phyloP scores from a whole-genome alignment of 2,113 vertebrate species.

The Anser brachyrhynchus region DNA sequence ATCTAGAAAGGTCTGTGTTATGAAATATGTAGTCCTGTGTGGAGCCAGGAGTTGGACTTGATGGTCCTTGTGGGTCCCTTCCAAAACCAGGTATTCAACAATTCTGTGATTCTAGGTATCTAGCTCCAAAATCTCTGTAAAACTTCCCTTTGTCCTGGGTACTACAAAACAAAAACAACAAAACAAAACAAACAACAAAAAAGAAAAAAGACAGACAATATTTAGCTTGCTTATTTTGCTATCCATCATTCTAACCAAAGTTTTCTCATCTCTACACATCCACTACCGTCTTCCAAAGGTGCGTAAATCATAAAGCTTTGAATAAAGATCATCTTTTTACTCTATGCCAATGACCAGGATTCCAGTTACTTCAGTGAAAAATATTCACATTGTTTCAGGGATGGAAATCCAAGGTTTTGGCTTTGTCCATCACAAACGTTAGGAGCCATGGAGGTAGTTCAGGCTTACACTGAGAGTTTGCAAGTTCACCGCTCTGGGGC shows the following conservation, averaged over 20 bases:
- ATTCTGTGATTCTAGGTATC: background rate
- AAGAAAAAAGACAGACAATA: fast-evolving
- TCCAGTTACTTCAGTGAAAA: background rate
- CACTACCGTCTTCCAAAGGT: background rate
- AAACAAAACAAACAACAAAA: too few species aligned
- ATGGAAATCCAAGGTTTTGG: background rate
- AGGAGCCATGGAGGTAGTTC: background rate
- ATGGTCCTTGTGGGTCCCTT: background rate
- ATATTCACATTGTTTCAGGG: background rate
- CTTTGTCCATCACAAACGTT: background rate
- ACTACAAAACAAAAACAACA: background rate
- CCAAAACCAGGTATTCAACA: background rate
- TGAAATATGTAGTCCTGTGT: background rate
- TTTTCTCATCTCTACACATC: background rate
- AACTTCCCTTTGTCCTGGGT: background rate
- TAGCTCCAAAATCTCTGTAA: background rate
- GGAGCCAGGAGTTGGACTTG: background rate
- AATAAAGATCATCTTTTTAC: background rate
- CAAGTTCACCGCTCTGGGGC: background rate
- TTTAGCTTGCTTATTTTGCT: background rate
- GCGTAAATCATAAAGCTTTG: background rate
- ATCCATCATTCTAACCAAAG: background rate
- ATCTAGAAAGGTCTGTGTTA: background rate
- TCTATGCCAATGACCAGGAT: background rate
- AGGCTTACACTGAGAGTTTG: background rate